Conservation (phyloP, 2,797 vertebrate species). For the Babyrousa celebensis region DNA sequence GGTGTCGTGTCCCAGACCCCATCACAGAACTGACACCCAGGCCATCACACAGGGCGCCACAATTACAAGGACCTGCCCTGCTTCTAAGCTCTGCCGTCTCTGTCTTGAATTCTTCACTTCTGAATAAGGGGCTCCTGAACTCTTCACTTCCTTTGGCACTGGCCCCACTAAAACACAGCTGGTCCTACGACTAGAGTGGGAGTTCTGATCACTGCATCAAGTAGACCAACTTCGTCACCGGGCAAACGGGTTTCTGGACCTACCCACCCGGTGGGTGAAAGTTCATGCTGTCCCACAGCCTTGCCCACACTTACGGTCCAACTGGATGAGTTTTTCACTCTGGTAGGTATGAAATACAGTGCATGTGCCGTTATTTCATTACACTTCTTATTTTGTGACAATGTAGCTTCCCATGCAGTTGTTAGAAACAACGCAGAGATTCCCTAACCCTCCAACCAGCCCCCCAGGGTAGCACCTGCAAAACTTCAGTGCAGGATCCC, state of each 20-base stretch:
- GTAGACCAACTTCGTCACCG: neutral
- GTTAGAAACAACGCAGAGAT: neutral
- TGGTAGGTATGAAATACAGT: neutral
- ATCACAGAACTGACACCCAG: neutral
- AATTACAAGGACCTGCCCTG: neutral
- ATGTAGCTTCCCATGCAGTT: no score
- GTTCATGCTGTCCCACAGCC: neutral
- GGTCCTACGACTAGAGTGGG: neutral
- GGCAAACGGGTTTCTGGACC: no score
- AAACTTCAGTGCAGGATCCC: no score
- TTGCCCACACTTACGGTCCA: neutral
- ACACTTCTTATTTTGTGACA: no score
- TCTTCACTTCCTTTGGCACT: neutral
- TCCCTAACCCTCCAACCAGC: neutral
- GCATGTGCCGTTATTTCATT: neutral
- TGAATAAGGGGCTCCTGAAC: neutral
- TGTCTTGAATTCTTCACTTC: neutral
- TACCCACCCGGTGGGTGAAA: neutral
- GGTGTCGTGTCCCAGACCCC: neutral
- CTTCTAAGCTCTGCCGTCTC: neutral
- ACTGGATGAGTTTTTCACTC: neutral
- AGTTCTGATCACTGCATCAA: neutral
- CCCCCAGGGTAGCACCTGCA: neutral
- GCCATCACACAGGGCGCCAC: neutral
- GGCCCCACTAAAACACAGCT: neutral